Evolutionary conservation across 2,113 vertebrate species (phyloP), one percentile per base, ranked within the genome.

Genomic region (Heptranchias perlo): DNA sequence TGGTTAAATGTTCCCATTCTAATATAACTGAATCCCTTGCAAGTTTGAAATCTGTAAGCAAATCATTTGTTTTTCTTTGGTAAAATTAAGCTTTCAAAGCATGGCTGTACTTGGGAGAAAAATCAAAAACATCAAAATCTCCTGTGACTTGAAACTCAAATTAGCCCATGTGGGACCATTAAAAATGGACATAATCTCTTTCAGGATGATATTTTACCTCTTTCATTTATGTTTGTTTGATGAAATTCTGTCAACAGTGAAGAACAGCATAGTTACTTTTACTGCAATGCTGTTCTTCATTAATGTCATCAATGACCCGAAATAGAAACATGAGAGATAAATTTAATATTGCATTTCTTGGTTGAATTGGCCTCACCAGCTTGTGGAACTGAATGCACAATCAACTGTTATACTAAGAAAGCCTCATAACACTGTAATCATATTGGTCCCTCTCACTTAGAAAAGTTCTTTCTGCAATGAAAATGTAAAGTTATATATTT

Each of bases 401-500:
- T 35, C 47, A 69, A 69, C 1, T 67, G 92, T 67, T 95, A 69
- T 49, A 52, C 25, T 4, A 69, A 28, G 64, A 95, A 31, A 35
- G 13, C 4, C 58, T 93, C 35, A 93, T 21, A 93, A 93, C 58
- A 93, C 39, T 93, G 7, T 35, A 39, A 62, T 93, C 89, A 93
- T 62, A 18, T 61, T 64, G 58, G 58, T n/a, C 35, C 35, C 58
- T 64, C n/a, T 6, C n/a, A 64, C 61, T 93, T 62, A 18, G 16
- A 31, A 95, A 25, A 95, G 65, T 95, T 91, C 54, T 52, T 95
- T 69, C 65, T 16, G 52, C 23, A 95, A 95, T 52, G 44, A 67
- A 95, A 95, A 73, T 52, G 31, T 95, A 47, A 94, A 67, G 64
- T 47, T 95, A 95, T 73, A 5, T 69, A 67, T 67, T 69, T 52